phyloP scores from a whole-genome alignment of 1,140 invertebrate species.

The Neocloeon triangulifer region DNA sequence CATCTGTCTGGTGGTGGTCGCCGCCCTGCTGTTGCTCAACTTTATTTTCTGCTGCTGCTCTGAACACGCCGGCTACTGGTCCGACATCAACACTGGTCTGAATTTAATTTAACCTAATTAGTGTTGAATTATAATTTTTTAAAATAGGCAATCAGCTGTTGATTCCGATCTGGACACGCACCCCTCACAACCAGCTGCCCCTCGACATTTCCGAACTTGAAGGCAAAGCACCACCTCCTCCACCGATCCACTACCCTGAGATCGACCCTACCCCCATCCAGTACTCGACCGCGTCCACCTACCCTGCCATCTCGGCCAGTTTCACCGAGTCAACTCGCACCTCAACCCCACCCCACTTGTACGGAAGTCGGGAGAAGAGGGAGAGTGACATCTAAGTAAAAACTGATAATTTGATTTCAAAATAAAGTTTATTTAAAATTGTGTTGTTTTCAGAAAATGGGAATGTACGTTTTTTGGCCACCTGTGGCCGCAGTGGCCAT shows the following conservation, averaged over 20 bases:
- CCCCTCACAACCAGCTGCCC: conserved; percentile 60
- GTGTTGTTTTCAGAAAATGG: too few relatives aligned
- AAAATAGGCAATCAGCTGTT: conserved; percentile 56
- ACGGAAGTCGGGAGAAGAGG: too few relatives aligned
- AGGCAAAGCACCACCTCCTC: too few relatives aligned
- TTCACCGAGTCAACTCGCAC: too few relatives aligned
- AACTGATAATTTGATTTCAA: background rate
- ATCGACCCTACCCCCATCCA: too few relatives aligned
- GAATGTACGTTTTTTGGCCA: conserved; percentile 51
- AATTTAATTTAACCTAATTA: background rate
- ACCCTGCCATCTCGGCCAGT: too few relatives aligned
- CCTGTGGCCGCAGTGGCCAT: conserved; percentile 41
- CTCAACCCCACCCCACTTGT: too few relatives aligned
- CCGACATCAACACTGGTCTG: conserved; percentile 51
- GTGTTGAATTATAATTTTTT: conserved; percentile 4
- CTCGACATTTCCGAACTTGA: conserved; percentile 54
- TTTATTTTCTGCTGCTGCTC: conserved; percentile 57
- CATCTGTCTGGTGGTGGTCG: conserved; percentile 44
- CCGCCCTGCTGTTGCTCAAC: conserved; percentile 45
- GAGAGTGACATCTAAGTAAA: background rate
- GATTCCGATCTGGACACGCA: conserved; percentile 55
- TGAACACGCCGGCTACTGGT: conserved; percentile 53
- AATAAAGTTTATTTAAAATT: too few relatives aligned
- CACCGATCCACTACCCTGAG: conserved; percentile 11
- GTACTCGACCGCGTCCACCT: too few relatives aligned